Percentiles rank a stretch among this genome's conserved stretches.
phyloP scores from a whole-genome alignment of 2,113 vertebrate species.

The Paradoxurus hermaphroditus region DNA sequence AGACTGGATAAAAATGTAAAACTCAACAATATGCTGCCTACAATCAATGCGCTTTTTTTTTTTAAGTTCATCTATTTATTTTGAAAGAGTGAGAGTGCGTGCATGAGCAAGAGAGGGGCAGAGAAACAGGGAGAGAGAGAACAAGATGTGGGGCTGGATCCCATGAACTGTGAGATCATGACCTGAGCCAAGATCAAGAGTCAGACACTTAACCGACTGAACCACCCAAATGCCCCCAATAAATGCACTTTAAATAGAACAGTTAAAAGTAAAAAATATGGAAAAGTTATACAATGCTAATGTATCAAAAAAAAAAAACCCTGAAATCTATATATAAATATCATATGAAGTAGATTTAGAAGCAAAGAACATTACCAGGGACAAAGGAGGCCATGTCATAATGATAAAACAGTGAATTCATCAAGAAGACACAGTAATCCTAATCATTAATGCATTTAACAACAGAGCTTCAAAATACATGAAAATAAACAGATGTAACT shows the following conservation, averaged over 20 bases:
- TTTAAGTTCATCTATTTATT: no score
- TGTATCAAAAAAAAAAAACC: not conserved
- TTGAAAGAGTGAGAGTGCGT: no score
- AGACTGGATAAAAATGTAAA: not conserved
- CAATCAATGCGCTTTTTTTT: not conserved
- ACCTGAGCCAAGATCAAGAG: no score
- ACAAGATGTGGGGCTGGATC: no score
- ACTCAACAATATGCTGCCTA: not conserved
- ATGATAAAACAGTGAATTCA: not conserved
- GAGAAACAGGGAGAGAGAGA: no score
- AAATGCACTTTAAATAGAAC: not conserved
- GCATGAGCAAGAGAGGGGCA: no score
- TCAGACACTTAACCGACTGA: no score
- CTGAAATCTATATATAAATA: not conserved
- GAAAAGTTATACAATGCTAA: not conserved
- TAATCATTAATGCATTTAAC: not conserved
- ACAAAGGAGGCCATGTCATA: not conserved
- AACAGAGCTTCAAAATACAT: not conserved
- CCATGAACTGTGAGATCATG: no score
- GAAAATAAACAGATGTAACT: not conserved
- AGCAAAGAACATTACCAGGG: not conserved
- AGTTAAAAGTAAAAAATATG: not conserved
- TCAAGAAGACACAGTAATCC: not conserved
- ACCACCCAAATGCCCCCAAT: not conserved
- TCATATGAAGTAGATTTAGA: not conserved